These are phyloP conservation scores for Apocrypta bakeri DNA, from an alignment of 1,140 invertebrate genomes.

Conservation along the genomic window DNA sequence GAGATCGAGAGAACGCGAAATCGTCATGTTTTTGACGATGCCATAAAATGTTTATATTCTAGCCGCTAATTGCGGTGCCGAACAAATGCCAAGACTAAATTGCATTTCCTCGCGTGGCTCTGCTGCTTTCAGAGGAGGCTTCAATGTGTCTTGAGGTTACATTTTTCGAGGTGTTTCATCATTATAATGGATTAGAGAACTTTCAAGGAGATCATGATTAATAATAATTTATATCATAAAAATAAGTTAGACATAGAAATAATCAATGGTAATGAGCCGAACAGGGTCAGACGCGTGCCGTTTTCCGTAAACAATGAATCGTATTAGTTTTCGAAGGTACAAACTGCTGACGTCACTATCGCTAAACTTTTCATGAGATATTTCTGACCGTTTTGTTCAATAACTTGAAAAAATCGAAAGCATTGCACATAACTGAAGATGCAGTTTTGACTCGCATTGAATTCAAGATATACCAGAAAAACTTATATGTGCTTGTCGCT, in stretches of 20 bases:
- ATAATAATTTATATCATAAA: too few relatives aligned
- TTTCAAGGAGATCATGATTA: background rate
- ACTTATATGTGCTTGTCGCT: background rate
- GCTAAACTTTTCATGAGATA: too few relatives aligned
- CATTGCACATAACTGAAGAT: too few relatives aligned
- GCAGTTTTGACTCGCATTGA: too few relatives aligned
- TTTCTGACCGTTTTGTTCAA: too few relatives aligned
- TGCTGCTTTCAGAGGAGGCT: background rate
- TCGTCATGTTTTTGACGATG: constrained; percentile 47
- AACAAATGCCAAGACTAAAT: constrained; percentile 40
- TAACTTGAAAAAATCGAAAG: too few relatives aligned
- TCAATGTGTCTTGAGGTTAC: background rate
- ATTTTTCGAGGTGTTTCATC: background rate
- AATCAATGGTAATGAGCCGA: too few relatives aligned
- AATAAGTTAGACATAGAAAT: too few relatives aligned
- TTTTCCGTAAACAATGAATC: too few relatives aligned
- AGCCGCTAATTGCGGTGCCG: constrained; percentile 39
- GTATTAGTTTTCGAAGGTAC: too few relatives aligned
- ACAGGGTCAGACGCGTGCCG: too few relatives aligned
- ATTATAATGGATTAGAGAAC: background rate
- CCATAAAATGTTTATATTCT: constrained; percentile 38
- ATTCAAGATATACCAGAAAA: background rate
- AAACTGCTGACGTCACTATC: too few relatives aligned
- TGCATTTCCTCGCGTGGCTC: constrained; percentile 36
- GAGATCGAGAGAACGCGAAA: background rate